Evolutionary conservation across 2,888 invertebrate genomes (phyloP).

Genomic region (Galerucella nymphaeae): DNA sequence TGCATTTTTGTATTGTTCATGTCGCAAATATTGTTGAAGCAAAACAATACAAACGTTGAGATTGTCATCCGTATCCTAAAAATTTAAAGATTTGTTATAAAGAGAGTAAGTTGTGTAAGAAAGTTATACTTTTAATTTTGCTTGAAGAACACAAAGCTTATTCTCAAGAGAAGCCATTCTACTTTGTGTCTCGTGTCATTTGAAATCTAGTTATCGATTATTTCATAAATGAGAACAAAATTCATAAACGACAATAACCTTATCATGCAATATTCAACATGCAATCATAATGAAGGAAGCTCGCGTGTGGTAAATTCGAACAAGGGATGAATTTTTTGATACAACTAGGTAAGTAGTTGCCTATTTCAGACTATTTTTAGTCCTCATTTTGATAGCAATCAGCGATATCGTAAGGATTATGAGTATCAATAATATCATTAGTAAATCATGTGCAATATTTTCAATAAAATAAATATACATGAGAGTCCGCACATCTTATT

Average conservation of each 20-base stretch:
- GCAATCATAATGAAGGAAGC: slow-evolving; percentile 32
- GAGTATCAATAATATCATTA: too few relatives aligned
- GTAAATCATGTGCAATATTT: too few relatives aligned
- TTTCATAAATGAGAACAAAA: slow-evolving; percentile 53
- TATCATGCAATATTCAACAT: slow-evolving; percentile 47
- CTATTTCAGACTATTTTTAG: not conserved
- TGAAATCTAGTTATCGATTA: slow-evolving; percentile 53
- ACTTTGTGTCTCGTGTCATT: slow-evolving; percentile 58
- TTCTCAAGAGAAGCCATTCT: slow-evolving; percentile 56
- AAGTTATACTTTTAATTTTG: slow-evolving; percentile 55
- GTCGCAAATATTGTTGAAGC: slow-evolving; percentile 55
- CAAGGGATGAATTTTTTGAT: slow-evolving; percentile 24
- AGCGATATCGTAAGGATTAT: slow-evolving; percentile 7
- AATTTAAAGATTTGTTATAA: slow-evolving; percentile 22
- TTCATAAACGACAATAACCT: slow-evolving; percentile 52
- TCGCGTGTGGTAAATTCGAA: slow-evolving; percentile 27
- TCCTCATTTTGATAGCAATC: not conserved
- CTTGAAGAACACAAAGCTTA: slow-evolving; percentile 55
- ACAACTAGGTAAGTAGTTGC: slow-evolving; percentile 14
- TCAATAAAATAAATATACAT: not conserved
- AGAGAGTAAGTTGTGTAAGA: slow-evolving; percentile 19
- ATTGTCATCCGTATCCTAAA: slow-evolving; percentile 56
- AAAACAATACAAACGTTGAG: slow-evolving; percentile 56
- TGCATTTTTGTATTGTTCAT: slow-evolving; percentile 48
- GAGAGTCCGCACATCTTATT: too few relatives aligned